phyloP scores from a whole-genome alignment of 1,140 invertebrate species.

The Coelopa frigida region DNA sequence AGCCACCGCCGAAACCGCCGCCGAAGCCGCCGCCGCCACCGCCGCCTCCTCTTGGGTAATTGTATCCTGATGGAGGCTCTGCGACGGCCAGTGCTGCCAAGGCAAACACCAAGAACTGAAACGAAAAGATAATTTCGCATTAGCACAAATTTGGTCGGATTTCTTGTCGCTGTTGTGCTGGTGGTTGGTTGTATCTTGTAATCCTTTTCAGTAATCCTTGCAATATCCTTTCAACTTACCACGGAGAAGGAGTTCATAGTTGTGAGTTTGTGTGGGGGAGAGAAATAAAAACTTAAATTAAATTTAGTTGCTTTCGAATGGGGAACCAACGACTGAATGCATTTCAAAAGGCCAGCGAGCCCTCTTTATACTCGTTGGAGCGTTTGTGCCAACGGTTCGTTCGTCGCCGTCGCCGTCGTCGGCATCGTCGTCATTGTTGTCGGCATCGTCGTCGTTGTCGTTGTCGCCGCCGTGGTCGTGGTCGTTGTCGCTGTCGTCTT shows the following conservation, averaged over 20 bases:
- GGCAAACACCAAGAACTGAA: constrained; percentile 59
- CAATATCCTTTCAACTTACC: constrained; percentile 31
- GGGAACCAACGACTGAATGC: constrained; percentile 45
- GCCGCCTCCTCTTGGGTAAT: constrained; percentile 54
- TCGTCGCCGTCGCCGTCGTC: too few species aligned
- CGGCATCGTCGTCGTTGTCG: too few species aligned
- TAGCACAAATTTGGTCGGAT: too few species aligned
- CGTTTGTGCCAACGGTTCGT: not conserved
- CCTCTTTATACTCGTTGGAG: constrained; percentile 38
- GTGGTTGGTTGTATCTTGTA: too few species aligned
- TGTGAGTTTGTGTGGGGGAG: constrained; percentile 39
- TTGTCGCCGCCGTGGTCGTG: too few species aligned
- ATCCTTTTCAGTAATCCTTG: too few species aligned
- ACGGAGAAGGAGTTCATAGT: constrained; percentile 46
- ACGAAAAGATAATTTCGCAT: constrained; percentile 27
- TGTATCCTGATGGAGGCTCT: constrained; percentile 59
- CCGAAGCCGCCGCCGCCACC: constrained; percentile 45
- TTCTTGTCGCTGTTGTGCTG: too few species aligned
- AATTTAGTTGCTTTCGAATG: constrained; percentile 44
- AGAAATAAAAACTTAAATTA: constrained; percentile 40
- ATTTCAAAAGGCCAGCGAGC: constrained; percentile 27
- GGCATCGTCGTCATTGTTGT: too few species aligned
- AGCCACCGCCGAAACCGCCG: constrained; percentile 41
- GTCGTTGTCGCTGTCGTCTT: too few species aligned
- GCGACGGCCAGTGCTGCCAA: constrained; percentile 54